Percentiles rank a stretch among this genome's conserved stretches.
Evolutionary conservation across 2,113 vertebrate genomes (phyloP).

Genomic region (Upupa epops): DNA sequence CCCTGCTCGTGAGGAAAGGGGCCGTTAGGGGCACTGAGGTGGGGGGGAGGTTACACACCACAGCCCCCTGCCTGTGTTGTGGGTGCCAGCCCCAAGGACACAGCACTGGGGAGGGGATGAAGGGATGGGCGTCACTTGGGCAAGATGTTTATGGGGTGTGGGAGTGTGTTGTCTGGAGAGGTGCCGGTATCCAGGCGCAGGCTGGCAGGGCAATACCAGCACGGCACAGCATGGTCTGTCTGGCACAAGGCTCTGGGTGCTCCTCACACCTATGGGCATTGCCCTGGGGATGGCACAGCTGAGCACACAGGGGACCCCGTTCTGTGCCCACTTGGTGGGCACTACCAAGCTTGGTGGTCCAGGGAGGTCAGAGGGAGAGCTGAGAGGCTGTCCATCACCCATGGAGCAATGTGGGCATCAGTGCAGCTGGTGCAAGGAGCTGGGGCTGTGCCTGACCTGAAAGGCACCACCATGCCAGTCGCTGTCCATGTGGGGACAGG

Average conservation of each 20-base stretch:
- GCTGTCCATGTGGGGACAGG: fast-evolving
- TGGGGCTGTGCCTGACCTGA: too few species aligned
- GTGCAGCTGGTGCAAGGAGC: neutral
- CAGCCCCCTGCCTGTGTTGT: neutral
- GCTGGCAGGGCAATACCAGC: neutral
- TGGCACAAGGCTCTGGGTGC: neutral
- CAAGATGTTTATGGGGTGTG: neutral
- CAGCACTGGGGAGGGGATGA: neutral
- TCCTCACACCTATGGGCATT: neutral
- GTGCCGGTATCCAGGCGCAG: slow-evolving; percentile 33
- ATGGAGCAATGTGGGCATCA: fast-evolving
- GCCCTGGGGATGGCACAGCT: neutral
- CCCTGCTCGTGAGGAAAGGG: fast-evolving
- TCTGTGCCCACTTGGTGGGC: neutral
- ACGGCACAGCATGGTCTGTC: fast-evolving
- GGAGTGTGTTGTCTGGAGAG: slow-evolving; percentile 55
- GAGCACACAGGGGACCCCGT: fast-evolving
- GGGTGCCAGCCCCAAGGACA: neutral
- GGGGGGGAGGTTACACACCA: fast-evolving
- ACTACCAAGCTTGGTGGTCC: fast-evolving
- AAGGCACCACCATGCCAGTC: fast-evolving
- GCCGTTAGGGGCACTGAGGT: fast-evolving
- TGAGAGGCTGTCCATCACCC: fast-evolving
- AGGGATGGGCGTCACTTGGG: neutral
- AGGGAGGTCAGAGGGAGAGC: neutral